These are phyloP conservation scores for Sabatieria punctata DNA, from an alignment of 2,888 invertebrate genomes.

Conservation along the genomic window DNA sequence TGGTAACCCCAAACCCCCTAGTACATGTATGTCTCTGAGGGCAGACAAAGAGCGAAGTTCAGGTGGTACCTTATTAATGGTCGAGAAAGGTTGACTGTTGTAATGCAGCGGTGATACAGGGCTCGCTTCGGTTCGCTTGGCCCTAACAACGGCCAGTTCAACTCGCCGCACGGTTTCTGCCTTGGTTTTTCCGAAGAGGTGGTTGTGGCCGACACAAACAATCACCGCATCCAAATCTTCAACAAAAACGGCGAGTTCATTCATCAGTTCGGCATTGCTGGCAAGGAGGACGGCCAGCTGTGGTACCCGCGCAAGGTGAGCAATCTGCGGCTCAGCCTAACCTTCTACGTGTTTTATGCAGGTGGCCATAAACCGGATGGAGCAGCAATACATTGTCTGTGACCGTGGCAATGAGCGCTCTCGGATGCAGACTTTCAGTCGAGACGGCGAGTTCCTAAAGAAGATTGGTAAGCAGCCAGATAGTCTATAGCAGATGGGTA, in stretches of 20 bases:
- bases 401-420: constrained; percentile 90
- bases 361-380: constrained; percentile 55
- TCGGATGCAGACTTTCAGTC: constrained; percentile 91
- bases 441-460: constrained; percentile 81
- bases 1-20: neutral
- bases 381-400: constrained; percentile 59
- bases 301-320: constrained; percentile 91
- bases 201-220: constrained; percentile 67
- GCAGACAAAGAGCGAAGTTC: no score
- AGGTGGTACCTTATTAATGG: no score
- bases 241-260: constrained; percentile 81
- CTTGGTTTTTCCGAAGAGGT: constrained; percentile 84
- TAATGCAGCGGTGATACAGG: no score
- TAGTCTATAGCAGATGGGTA: neutral
- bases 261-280: constrained; percentile 81
- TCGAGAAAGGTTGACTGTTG: no score
- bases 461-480: constrained; percentile 59
- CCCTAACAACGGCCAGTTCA: constrained; percentile 69
- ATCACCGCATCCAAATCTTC: constrained; percentile 88
- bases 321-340: neutral
- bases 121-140: neutral
- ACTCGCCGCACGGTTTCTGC: constrained; percentile 92
- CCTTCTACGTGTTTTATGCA: neutral
- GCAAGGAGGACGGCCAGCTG: constrained; percentile 84
- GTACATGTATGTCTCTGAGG: no score